Evolutionary conservation across 2,797 vertebrate species (phyloP).

Genomic region (Tinamus major): DNA sequence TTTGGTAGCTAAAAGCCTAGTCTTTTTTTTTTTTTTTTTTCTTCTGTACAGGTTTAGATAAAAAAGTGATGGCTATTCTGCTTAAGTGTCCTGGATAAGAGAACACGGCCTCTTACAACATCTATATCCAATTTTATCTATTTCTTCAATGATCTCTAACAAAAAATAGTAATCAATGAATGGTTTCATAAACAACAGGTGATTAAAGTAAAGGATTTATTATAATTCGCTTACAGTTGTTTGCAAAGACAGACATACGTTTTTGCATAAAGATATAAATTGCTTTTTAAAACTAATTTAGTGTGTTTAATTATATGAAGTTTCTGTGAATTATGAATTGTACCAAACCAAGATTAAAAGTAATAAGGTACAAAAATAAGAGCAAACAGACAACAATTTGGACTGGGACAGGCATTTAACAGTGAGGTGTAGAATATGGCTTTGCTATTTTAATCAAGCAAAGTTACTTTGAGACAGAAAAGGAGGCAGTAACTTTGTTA

Average conservation of each 20-base stretch:
- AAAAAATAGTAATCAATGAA: conserved; percentile 78
- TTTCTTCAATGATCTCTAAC: conserved; percentile 62
- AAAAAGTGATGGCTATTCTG: conserved; percentile 75
- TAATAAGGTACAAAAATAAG: conserved; percentile 86
- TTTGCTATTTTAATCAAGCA: conserved; percentile 86
- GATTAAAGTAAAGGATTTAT: conserved; percentile 94
- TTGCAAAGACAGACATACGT: conserved; percentile 96
- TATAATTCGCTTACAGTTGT: conserved; percentile 94
- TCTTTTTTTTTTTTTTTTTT: not conserved
- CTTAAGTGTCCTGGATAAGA: conserved; percentile 65
- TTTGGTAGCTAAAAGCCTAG: not conserved
- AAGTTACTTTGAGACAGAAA: conserved; percentile 82
- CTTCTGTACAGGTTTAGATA: conserved; percentile 58
- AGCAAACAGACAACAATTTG: conserved; percentile 84
- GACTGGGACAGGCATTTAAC: conserved; percentile 84
- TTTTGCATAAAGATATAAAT: conserved; percentile 96
- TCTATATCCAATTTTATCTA: conserved; percentile 70
- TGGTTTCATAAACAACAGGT: conserved; percentile 79
- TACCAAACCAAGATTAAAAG: conserved; percentile 91
- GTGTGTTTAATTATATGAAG: conserved; percentile 86
- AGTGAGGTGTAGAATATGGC: conserved; percentile 91
- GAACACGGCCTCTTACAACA: conserved; percentile 74
- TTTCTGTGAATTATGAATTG: conserved; percentile 89
- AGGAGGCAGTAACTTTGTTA: conserved; percentile 82
- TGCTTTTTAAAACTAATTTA: conserved; percentile 91